Conservation (phyloP, 2,888 invertebrate genomes). For the Theodoxus fluviatilis region DNA sequence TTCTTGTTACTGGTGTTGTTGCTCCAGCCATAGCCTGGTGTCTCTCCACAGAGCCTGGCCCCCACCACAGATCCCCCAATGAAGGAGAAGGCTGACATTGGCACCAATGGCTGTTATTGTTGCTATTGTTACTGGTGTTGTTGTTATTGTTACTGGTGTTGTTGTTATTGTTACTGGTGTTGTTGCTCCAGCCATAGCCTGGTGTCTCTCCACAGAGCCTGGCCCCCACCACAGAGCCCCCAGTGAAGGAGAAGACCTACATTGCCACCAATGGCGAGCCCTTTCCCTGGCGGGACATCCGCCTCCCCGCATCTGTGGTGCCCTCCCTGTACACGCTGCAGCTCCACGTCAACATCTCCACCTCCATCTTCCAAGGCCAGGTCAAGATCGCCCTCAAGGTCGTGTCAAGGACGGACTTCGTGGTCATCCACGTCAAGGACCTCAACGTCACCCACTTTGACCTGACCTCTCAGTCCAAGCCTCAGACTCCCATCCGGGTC, state of each 20-base stretch:
- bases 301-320: constrained; percentile 57
- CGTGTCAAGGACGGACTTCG: constrained; percentile 50
- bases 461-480: constrained; percentile 61
- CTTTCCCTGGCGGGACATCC: constrained; percentile 62
- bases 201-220: no score
- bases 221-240: no score
- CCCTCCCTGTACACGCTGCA: constrained; percentile 83
- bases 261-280: constrained; percentile 51
- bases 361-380: constrained; percentile 84
- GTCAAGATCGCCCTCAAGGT: constrained; percentile 53
- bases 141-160: no score
- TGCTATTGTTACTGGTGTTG: no score
- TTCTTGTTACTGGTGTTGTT: no score
- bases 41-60: no score
- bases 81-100: constrained; percentile 38
- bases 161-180: no score
- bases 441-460: constrained; percentile 72
- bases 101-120: constrained; percentile 56
- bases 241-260: no score
- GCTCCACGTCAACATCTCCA: constrained; percentile 91
- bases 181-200: no score
- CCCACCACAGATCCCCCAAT: no score
- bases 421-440: constrained; percentile 63
- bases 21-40: no score
- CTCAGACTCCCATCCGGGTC: neutral